Base-by-base conservation (phyloP, 2,113 vertebrate genomes). In the Vulpes ferrilata region DNA sequence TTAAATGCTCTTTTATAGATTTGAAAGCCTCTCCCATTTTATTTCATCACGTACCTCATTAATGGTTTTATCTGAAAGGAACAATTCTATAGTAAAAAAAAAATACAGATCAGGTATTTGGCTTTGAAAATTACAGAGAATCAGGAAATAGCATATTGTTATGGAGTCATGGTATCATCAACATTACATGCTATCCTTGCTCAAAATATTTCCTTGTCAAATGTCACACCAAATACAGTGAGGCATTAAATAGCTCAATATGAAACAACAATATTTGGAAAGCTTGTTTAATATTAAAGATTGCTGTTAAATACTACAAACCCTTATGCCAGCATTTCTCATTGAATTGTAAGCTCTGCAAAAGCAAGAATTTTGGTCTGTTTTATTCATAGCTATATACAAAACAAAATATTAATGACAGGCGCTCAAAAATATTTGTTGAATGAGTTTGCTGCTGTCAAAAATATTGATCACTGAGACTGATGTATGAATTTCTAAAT, bases 101-200 rank as follows among this genome's bases (percentile, higher is more conserved):
- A 85, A 48, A n/a, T 64, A 78, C 0, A 32, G 22, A 62, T 69
- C 51, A 78, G 35, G 30, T 64, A 57, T 4, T 69, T 74, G 35
- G 48, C 43, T 91, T n/a, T 65, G 55, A 73, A 87, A 82, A 82
- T 76, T 84, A 97, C 25, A 87, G 65, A 93, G 32, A 65, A 51
- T 74, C 35, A 69, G 30, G 32, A 76, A 60, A 67, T 23, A 73
- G 17, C 4, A 32, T 60, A 67, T 13, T 67, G 27, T 23, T 22
- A 51, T 7, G 3, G 11, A 55, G 6, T 73, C 22, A 88, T 43
- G 79, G 9, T 55, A 62, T 71, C 51, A 84, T 65, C 22, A 86
- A 27, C 19, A 35, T 82, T 90, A 30, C 12, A 67, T 62, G 15
- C 38, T 79, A n/a, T 23, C 30, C 15, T 62, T 82, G 82, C 10